Percentiles rank a stretch among this genome's conserved stretches.
These are phyloP conservation scores for human (Homo sapiens) DNA, from an alignment of 2,113 vertebrate species.

Conservation along the genomic window GRCh38 chrY:15934501-15935000, in stretches of 20 bases:
- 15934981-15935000: too few species aligned
- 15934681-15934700: not conserved
- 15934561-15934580: fast-evolving
- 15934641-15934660: too few species aligned
- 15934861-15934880: not conserved
- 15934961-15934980: too few species aligned
- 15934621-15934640: fast-evolving
- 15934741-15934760: not conserved
- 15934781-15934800: not conserved
- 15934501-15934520: not conserved
- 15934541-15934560: fast-evolving
- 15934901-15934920: too few species aligned
- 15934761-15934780: not conserved
- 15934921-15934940: too few species aligned
- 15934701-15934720: not conserved
- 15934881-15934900: too few species aligned
- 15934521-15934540: fast-evolving
- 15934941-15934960: too few species aligned
- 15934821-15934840: not conserved
- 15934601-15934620: not conserved
- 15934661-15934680: not conserved
- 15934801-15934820: not conserved
- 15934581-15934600: not conserved
- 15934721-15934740: not conserved
- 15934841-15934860: not conserved